These are phyloP conservation scores for Dioctria rufipes DNA, from an alignment of 2,888 invertebrate genomes.

Conservation along the genomic window DNA sequence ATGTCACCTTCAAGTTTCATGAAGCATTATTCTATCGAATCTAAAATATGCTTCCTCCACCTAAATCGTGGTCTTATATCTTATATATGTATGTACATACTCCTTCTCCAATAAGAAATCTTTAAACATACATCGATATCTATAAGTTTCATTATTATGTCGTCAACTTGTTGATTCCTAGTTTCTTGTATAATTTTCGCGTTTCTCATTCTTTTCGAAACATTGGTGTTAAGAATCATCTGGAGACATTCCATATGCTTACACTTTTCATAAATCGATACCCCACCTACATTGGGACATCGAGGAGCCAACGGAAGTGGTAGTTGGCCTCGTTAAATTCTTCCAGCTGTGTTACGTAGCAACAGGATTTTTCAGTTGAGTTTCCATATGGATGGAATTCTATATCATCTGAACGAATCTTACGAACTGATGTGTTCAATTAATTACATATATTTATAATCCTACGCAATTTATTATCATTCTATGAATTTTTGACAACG, in stretches of 20 bases:
- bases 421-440: too few species aligned
- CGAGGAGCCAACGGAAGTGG: constrained; percentile 32
- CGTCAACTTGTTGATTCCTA: not conserved
- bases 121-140: not conserved
- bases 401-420: not conserved
- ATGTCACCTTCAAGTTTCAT: too few species aligned
- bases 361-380: constrained; percentile 5
- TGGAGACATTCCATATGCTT: constrained; percentile 41
- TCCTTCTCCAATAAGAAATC: too few species aligned
- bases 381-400: constrained; percentile 37
- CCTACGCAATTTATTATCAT: too few species aligned
- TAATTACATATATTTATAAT: too few species aligned
- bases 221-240: not conserved
- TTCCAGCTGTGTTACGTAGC: constrained; percentile 25
- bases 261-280: constrained; percentile 38
- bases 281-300: constrained; percentile 27
- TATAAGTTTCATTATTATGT: too few species aligned
- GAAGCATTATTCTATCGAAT: too few species aligned
- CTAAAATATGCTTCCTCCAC: too few species aligned
- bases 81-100: too few species aligned
- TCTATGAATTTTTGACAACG: too few species aligned
- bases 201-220: not conserved
- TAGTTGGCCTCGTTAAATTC: constrained; percentile 26
- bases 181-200: not conserved
- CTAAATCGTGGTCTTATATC: too few species aligned